A percentile compares a stretch with the other conserved stretches of the same genome.
These are phyloP conservation scores for Valencia hispanica DNA, from an alignment of 2,797 vertebrate genomes.

Conservation along the genomic window DNA sequence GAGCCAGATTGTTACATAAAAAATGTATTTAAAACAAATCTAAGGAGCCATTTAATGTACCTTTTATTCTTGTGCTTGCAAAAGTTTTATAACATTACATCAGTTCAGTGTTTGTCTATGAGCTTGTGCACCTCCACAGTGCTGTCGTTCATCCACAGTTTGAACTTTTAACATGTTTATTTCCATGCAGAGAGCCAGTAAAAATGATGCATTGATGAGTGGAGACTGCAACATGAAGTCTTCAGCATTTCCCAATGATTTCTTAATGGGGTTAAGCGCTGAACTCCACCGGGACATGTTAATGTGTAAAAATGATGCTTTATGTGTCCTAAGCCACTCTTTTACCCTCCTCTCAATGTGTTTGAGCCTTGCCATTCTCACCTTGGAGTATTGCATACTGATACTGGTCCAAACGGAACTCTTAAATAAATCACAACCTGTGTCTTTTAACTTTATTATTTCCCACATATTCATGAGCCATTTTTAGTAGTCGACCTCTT, in stretches of 20 bases:
- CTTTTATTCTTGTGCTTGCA: not conserved
- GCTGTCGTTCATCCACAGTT: not conserved
- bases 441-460: conserved; percentile 7
- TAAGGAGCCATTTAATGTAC: not conserved
- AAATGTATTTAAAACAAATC: not conserved
- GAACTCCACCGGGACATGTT: not conserved
- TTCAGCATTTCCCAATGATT: not conserved
- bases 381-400: not conserved
- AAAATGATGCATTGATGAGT: not conserved
- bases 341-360: not conserved
- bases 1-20: not conserved
- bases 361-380: conserved; percentile 1
- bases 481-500: not conserved
- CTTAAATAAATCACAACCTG: not conserved
- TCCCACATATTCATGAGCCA: conserved; percentile 1
- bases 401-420: not conserved
- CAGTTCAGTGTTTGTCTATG: not conserved
- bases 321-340: not conserved
- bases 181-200: not conserved
- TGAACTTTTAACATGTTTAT: not conserved
- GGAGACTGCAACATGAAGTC: not conserved
- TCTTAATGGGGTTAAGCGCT: not conserved
- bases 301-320: not conserved
- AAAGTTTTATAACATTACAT: not conserved
- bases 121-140: not conserved